phyloP scores from a whole-genome alignment of 2,888 invertebrate species.

The Mystacides longicornis region DNA sequence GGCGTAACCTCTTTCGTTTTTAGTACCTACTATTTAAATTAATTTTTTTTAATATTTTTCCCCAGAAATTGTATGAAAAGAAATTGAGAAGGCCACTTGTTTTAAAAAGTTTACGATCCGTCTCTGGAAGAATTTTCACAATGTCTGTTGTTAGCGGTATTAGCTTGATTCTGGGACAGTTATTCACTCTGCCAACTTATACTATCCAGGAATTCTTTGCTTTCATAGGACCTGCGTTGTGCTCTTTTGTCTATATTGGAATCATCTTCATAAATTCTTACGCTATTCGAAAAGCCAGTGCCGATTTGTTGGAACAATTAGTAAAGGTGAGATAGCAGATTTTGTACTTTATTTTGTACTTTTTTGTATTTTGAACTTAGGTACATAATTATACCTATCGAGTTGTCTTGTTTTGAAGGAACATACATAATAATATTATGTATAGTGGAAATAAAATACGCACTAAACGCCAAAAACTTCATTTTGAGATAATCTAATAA shows the following conservation, averaged over 20 bases:
- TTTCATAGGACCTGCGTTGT: slow-evolving; percentile 10
- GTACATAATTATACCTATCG: too few relatives aligned
- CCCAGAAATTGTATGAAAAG: slow-evolving; percentile 11
- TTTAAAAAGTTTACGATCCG: slow-evolving; percentile 8
- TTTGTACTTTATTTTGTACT: too few relatives aligned
- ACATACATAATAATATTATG: too few relatives aligned
- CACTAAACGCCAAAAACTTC: too few relatives aligned
- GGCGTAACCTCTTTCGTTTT: too few relatives aligned
- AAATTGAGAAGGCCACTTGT: slow-evolving; percentile 7
- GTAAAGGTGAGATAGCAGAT: slow-evolving; percentile 13
- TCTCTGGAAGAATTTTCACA: slow-evolving; percentile 8
- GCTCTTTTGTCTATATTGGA: slow-evolving; percentile 12
- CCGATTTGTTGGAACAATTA: slow-evolving; percentile 10
- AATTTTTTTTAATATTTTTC: neutral
- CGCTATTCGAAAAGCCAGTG: slow-evolving; percentile 16
- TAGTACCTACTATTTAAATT: too few relatives aligned
- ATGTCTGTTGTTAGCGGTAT: slow-evolving; percentile 5
- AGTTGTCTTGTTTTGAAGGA: too few relatives aligned
- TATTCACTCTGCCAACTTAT: slow-evolving; percentile 18
- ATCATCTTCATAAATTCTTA: slow-evolving; percentile 13
- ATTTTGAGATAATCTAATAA: too few relatives aligned
- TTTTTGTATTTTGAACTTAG: too few relatives aligned
- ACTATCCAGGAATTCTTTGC: slow-evolving; percentile 16
- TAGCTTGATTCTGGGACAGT: slow-evolving; percentile 14
- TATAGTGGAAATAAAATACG: too few relatives aligned